Conservation (phyloP, 2,113 vertebrate genomes). For the Rhinopithecus roxellana region DNA sequence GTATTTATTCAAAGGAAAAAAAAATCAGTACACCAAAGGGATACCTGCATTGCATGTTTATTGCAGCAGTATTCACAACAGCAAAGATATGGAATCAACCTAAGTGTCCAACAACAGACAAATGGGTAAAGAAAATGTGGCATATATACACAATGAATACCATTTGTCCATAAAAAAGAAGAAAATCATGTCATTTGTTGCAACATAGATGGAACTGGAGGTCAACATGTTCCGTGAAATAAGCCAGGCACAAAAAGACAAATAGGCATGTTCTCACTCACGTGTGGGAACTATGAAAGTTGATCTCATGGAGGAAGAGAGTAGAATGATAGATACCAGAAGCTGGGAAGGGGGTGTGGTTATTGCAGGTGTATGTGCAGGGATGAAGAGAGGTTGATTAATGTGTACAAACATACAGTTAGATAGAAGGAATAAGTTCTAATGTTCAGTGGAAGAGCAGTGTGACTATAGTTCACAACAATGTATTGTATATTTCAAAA, state of each 20-base stretch:
- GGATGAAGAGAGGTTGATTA: not conserved
- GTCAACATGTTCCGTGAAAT: not conserved
- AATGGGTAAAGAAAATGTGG: not conserved
- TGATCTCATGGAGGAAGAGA: not conserved
- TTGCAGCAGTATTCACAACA: not conserved
- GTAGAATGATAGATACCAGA: not conserved
- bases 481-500: not conserved
- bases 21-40: not conserved
- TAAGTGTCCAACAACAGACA: not conserved
- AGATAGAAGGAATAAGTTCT: not conserved
- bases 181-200: not conserved
- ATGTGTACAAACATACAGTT: not conserved
- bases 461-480: not conserved
- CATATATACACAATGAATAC: not conserved
- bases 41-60: not conserved
- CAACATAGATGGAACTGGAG: not conserved
- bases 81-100: not conserved
- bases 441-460: not conserved
- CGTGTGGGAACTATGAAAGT: not conserved
- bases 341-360: not conserved
- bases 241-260: not conserved
- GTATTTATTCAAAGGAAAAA: not conserved
- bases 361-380: not conserved
- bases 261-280: not conserved
- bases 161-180: not conserved